Evolutionary conservation across 2,888 invertebrate genomes (phyloP).

Genomic region (Dolichomitus sp.): DNA sequence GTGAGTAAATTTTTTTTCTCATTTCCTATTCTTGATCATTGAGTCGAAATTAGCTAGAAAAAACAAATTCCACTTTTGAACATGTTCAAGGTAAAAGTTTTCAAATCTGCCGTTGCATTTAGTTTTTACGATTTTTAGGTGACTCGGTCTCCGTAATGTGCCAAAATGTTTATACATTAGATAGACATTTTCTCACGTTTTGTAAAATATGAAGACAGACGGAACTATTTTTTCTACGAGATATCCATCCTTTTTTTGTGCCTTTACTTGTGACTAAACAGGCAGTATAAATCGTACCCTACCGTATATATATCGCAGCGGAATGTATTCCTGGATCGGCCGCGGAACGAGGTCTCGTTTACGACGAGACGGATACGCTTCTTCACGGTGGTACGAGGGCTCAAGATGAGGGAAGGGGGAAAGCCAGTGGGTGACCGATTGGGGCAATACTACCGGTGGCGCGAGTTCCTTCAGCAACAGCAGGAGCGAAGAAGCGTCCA

Average conservation of each 20-base stretch:
- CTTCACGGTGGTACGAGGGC: conserved; percentile 62
- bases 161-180: too few species aligned
- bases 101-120: too few species aligned
- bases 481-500: conserved; percentile 3
- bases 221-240: neutral
- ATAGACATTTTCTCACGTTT: neutral
- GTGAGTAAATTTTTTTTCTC: too few species aligned
- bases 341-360: conserved; percentile 66
- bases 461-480: conserved; percentile 62
- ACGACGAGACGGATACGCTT: conserved; percentile 55
- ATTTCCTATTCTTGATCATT: too few species aligned
- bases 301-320: neutral
- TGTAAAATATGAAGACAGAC: neutral
- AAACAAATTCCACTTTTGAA: too few species aligned
- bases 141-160: too few species aligned
- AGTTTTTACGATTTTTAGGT: too few species aligned
- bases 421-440: conserved; percentile 74
- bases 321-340: conserved; percentile 19
- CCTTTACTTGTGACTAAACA: conserved; percentile 31
- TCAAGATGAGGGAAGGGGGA: conserved; percentile 53
- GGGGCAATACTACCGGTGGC: conserved; percentile 71
- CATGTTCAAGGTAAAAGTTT: too few species aligned
- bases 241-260: neutral
- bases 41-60: too few species aligned
- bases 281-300: conserved; percentile 39